Percentiles rank a stretch among this genome's conserved stretches.
Evolutionary conservation across 2,888 invertebrate genomes (phyloP).

Genomic region (Poecilus cupreus): DNA sequence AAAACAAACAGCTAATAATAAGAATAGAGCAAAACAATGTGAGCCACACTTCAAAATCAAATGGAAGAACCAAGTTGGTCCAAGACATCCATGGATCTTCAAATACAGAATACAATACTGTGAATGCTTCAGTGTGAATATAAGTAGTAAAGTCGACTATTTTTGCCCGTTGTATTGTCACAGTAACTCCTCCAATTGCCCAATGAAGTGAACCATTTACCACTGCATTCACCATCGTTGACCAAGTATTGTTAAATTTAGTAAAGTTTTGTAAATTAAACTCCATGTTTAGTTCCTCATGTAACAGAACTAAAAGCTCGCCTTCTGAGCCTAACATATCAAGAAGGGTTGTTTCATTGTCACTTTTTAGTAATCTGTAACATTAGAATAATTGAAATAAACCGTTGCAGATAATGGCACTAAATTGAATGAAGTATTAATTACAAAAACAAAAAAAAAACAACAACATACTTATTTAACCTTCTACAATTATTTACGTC

Average conservation of each 20-base stretch:
- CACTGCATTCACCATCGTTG: conserved; percentile 5
- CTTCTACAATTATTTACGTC: too few species aligned
- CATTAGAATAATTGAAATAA: too few species aligned
- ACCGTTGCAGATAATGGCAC: too few species aligned
- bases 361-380: background rate
- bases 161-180: background rate
- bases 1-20: conserved; percentile 26
- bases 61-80: conserved; percentile 28
- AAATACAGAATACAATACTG: conserved; percentile 30
- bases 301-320: background rate
- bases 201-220: conserved; percentile 9
- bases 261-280: background rate
- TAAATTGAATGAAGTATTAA: too few species aligned
- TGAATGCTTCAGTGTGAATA: conserved; percentile 25
- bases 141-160: conserved; percentile 19
- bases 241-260: background rate
- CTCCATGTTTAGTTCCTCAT: conserved; percentile 13
- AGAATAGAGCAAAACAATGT: background rate
- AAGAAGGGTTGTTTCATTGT: background rate
- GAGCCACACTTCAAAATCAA: conserved; percentile 41
- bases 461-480: too few species aligned
- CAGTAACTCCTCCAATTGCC: conserved; percentile 45
- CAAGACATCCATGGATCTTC: conserved; percentile 49
- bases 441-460: too few species aligned
- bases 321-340: conserved; percentile 46